Conservation (phyloP, 2,888 invertebrate genomes). For the Leptinotarsa peninsularis region DNA sequence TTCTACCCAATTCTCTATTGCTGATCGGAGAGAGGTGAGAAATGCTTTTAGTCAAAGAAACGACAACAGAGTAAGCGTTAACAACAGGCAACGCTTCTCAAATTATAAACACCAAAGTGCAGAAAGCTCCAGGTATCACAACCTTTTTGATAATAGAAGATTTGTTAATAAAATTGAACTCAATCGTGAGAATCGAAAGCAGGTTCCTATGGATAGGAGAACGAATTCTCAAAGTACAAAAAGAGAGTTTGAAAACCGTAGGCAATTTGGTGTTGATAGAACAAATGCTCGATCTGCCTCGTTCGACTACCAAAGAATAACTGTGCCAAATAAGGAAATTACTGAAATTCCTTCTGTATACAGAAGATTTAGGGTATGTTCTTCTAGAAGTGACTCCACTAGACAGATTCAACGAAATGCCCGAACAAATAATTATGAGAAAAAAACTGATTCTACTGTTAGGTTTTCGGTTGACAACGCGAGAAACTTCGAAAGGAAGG, state of each 20-base stretch:
- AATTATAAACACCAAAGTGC: conserved; percentile 11
- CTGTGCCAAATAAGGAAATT: neutral
- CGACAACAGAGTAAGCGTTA: conserved; percentile 4
- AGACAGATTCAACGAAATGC: conserved; percentile 31
- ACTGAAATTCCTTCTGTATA: neutral
- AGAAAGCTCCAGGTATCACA: neutral
- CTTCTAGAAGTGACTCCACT: conserved; percentile 44
- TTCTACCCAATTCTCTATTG: neutral
- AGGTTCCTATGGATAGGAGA: neutral
- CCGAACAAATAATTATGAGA: conserved; percentile 24
- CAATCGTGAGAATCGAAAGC: neutral
- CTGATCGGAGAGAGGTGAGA: neutral
- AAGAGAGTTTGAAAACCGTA: neutral
- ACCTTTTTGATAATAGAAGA: neutral
- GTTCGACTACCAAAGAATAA: neutral
- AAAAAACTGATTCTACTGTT: neutral
- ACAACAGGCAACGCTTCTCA: conserved; percentile 17
- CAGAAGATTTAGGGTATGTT: conserved; percentile 15
- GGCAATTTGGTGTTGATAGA: neutral
- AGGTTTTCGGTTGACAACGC: neutral
- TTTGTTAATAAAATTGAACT: neutral
- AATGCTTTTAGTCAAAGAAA: neutral
- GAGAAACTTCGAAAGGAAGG: neutral
- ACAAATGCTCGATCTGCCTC: neutral
- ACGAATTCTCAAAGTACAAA: neutral